These are phyloP conservation scores for Amphimallon solstitiale DNA, from an alignment of 2,888 invertebrate species.

Conservation along the genomic window DNA sequence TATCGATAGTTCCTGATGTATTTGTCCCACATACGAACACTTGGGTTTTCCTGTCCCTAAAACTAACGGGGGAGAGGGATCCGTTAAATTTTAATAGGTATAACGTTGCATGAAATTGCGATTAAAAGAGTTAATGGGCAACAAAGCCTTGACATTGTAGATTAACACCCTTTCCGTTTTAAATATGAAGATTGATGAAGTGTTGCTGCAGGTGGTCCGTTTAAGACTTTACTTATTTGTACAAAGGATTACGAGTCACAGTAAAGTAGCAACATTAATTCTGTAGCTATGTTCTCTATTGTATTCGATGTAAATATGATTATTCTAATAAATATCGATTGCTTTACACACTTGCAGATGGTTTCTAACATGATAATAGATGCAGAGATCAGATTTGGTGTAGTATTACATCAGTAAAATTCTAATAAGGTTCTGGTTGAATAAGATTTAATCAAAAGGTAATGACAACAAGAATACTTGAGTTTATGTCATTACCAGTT, in stretches of 20 bases:
- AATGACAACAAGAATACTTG: too few relatives aligned
- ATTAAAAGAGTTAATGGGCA: slow-evolving; percentile 61
- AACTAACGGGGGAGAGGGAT: slow-evolving; percentile 26
- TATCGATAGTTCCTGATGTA: too few relatives aligned
- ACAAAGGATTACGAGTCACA: slow-evolving; percentile 20
- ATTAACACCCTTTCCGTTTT: slow-evolving; percentile 48
- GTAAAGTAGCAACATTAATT: slow-evolving; percentile 23
- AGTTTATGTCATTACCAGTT: too few relatives aligned
- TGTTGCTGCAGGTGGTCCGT: slow-evolving; percentile 58
- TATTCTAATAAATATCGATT: too few relatives aligned
- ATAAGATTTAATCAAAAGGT: too few relatives aligned
- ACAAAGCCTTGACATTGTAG: slow-evolving; percentile 60
- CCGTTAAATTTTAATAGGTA: slow-evolving; percentile 57
- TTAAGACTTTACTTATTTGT: slow-evolving; percentile 38
- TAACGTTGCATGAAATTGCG: slow-evolving; percentile 62
- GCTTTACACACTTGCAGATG: too few relatives aligned
- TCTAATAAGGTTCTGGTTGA: too few relatives aligned
- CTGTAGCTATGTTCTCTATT: neutral
- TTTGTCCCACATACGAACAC: neutral
- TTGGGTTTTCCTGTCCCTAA: slow-evolving; percentile 20
- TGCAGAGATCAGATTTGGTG: too few relatives aligned
- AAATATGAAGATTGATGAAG: slow-evolving; percentile 57
- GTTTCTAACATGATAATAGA: too few relatives aligned
- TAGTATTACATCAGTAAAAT: too few relatives aligned
- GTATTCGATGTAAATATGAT: too few relatives aligned